Conservation (phyloP, 2,113 vertebrate species). For the Pterocles burchelli region DNA sequence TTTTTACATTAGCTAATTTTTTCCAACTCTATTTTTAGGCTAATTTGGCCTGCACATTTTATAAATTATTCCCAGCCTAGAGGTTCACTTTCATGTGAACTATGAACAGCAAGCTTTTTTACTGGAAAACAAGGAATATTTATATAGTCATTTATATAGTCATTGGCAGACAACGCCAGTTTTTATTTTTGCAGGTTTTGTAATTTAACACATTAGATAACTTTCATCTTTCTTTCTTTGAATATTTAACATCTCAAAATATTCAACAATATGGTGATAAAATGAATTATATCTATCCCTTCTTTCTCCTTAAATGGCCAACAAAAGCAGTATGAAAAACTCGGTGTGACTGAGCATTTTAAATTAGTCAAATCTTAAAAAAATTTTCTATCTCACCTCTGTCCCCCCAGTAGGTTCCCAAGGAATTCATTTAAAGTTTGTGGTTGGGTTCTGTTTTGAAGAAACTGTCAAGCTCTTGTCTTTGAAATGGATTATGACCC, state of each 20-base stretch:
- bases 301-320: not conserved
- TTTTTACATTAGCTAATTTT: not conserved
- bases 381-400: not conserved
- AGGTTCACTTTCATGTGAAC: not conserved
- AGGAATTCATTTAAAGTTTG: not conserved
- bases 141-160: not conserved
- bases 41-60: not conserved
- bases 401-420: not conserved
- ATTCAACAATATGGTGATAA: not conserved
- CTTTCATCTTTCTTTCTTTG: not conserved
- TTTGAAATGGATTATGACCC: not conserved
- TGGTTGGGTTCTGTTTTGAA: not conserved
- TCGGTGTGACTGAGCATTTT: not conserved
- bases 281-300: not conserved
- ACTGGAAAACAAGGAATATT: not conserved
- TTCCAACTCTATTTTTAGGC: not conserved
- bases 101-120: not conserved
- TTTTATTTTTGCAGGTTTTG: not conserved
- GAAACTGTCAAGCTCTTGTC: not conserved
- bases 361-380: not conserved
- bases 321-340: not conserved
- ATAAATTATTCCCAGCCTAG: not conserved
- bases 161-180: not conserved
- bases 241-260: not conserved
- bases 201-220: not conserved